phyloP scores from a whole-genome alignment of 30 jellyfish, hydroid and myxozoan genomes.

The Hydractinia echinata region DNA sequence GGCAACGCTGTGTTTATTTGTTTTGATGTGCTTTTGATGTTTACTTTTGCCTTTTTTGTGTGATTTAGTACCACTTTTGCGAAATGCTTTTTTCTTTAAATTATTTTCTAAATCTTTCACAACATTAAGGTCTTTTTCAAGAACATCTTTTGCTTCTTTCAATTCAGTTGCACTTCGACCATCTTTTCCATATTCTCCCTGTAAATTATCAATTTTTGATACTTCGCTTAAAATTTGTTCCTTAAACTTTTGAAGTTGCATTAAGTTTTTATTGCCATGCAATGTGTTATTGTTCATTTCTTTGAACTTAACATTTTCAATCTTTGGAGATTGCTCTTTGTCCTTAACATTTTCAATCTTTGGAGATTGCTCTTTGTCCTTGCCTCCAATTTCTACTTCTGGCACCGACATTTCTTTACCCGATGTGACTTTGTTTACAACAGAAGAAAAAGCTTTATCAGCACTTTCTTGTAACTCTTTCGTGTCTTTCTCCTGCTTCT shows the following conservation, averaged over 20 bases:
- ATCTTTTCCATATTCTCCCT: slow-evolving; percentile 65
- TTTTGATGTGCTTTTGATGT: not conserved
- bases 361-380: slow-evolving; percentile 13
- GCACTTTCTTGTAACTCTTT: not conserved
- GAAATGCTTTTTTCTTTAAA: slow-evolving; percentile 25
- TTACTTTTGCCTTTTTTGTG: not conserved
- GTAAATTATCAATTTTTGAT: slow-evolving; percentile 64
- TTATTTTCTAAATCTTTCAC: slow-evolving; percentile 71
- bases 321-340: slow-evolving; percentile 8
- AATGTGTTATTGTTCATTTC: not conserved
- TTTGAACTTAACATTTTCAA: not conserved
- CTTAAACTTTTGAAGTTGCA: slow-evolving; percentile 65
- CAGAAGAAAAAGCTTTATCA: slow-evolving; percentile 9
- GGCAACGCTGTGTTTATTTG: not conserved
- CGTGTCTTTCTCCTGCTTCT: not conserved
- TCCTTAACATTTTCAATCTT: not conserved
- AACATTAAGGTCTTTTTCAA: slow-evolving; percentile 72
- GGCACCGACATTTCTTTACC: slow-evolving; percentile 1
- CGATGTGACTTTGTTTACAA: slow-evolving; percentile 16
- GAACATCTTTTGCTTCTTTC: slow-evolving; percentile 57
- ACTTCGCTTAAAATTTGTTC: slow-evolving; percentile 72
- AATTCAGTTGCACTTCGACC: slow-evolving; percentile 61
- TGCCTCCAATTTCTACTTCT: not conserved
- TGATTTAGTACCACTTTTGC: slow-evolving; percentile 5
- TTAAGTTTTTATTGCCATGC: slow-evolving; percentile 19